Conservation (phyloP, 1,140 invertebrate species). For the Pseudomyrmex cubaensis region DNA sequence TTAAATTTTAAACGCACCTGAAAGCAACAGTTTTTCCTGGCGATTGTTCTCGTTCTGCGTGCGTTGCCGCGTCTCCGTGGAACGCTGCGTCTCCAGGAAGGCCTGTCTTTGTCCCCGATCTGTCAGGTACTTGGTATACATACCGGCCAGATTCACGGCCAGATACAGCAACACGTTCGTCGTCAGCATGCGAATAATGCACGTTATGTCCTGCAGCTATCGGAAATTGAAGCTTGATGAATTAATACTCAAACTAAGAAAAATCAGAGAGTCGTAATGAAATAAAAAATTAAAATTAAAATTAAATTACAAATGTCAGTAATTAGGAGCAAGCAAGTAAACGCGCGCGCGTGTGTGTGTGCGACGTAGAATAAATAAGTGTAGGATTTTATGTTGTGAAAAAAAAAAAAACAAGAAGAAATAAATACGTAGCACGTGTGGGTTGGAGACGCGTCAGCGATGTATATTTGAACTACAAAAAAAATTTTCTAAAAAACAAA, state of each 20-base stretch:
- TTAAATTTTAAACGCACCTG: slow-evolving; percentile 86
- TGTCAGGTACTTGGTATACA: slow-evolving; percentile 98
- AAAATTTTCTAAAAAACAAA: no score
- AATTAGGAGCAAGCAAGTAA: no score
- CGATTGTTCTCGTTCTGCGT: slow-evolving; percentile 98
- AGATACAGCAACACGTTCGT: slow-evolving; percentile 93
- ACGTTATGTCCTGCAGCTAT: slow-evolving; percentile 85
- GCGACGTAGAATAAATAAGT: no score
- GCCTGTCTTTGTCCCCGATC: slow-evolving; percentile 97
- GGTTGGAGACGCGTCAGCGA: no score
- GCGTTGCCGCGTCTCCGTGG: slow-evolving; percentile 96
- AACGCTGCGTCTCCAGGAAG: slow-evolving; percentile 97
- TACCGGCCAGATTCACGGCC: slow-evolving; percentile 96
- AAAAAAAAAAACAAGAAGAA: no score
- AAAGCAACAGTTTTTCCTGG: slow-evolving; percentile 95
- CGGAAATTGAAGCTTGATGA: not conserved
- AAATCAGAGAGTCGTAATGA: no score
- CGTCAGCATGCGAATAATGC: slow-evolving; percentile 88
- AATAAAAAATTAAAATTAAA: no score
- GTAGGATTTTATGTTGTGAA: no score
- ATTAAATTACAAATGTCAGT: no score
- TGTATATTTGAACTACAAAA: no score
- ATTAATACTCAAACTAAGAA: not conserved
- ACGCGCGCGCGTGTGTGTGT: no score
- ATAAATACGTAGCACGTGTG: no score